Conservation (phyloP, 2,113 vertebrate genomes). For the Osmerus eperlanus region DNA sequence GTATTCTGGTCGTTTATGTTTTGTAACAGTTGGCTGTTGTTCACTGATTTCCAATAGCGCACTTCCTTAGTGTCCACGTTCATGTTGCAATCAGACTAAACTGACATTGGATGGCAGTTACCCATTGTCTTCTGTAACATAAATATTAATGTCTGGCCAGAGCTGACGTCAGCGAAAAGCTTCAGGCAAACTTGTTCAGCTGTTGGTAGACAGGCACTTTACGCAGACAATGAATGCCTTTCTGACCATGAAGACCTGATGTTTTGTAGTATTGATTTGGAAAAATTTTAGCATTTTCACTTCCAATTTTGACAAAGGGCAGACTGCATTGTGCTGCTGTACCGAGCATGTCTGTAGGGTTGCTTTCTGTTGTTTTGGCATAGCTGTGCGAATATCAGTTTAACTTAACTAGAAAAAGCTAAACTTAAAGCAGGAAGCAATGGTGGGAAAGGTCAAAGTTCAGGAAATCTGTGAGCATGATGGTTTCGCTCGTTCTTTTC, state of each 20-base stretch:
- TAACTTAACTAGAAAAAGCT: neutral
- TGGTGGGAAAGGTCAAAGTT: neutral
- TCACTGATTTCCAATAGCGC: neutral
- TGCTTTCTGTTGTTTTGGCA: neutral
- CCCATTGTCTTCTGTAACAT: conserved; percentile 1
- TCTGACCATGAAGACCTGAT: neutral
- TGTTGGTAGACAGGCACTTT: neutral
- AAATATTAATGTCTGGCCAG: conserved; percentile 25
- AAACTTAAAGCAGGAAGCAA: neutral
- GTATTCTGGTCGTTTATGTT: neutral
- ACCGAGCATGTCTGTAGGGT: neutral
- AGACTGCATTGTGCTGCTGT: neutral
- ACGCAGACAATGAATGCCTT: neutral
- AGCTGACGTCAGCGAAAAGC: conserved; percentile 7
- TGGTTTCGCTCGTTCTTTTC: neutral
- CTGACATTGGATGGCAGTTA: neutral
- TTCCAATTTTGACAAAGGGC: neutral
- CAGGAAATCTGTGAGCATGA: neutral
- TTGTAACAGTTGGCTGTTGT: neutral
- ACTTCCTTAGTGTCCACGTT: neutral
- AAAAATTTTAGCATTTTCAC: neutral
- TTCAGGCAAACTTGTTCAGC: neutral
- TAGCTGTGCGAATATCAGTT: neutral
- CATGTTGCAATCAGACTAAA: neutral
- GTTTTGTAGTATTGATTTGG: neutral